A percentile compares a stretch with the other conserved stretches of the same genome.
phyloP scores from a whole-genome alignment of 53 echinoderm and acorn worm species.

The Arbacia lixula region DNA sequence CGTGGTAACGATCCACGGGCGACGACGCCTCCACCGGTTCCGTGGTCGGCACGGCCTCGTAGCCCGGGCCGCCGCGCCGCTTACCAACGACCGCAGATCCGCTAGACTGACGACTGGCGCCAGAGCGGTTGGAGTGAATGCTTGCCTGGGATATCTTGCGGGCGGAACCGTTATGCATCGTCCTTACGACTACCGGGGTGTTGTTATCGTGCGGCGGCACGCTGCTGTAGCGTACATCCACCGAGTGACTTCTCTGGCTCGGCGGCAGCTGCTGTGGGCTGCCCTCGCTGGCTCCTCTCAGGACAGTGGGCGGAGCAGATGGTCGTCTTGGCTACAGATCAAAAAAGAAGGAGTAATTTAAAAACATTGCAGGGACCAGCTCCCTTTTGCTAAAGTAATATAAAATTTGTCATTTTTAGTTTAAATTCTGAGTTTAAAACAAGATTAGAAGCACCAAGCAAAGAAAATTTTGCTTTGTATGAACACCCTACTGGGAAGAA shows the following conservation, averaged over 20 bases:
- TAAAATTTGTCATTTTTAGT: no score
- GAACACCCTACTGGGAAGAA: no score
- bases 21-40: conserved; percentile 28
- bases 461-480: no score
- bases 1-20: conserved; percentile 44
- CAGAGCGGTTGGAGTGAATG: conserved; percentile 42
- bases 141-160: conserved; percentile 57
- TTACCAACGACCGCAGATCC: conserved; percentile 16
- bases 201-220: background rate
- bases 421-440: no score
- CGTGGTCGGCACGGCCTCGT: conserved; percentile 30
- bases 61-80: conserved; percentile 33
- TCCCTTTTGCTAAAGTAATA: no score
- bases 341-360: background rate
- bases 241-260: conserved; percentile 29
- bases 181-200: conserved; percentile 13
- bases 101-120: conserved; percentile 24
- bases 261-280: background rate
- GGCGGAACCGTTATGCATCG: conserved; percentile 47
- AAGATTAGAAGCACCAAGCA: no score
- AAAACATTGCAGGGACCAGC: no score
- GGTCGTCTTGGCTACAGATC: conserved; percentile 27
- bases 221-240: conserved; percentile 44
- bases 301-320: conserved; percentile 35
- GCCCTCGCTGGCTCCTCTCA: conserved; percentile 43